Evolutionary conservation across 2,113 vertebrate genomes (phyloP), one percentile per base, ranked within the genome.

Genomic region (Trematocara nigrifrons): DNA sequence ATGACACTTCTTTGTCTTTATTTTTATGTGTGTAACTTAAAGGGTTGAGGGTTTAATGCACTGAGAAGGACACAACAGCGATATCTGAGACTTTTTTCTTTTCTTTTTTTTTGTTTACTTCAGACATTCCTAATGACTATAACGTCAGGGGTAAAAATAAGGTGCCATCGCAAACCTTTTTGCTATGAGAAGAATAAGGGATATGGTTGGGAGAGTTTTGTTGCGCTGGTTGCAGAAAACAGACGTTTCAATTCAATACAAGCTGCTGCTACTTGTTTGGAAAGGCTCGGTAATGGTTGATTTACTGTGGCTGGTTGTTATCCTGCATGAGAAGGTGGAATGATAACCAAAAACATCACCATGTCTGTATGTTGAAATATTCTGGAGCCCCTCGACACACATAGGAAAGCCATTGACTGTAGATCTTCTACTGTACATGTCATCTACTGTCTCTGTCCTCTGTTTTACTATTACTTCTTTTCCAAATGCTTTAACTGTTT

Each of bases 401-500:
- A 91, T 94, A 95, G 94, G 87, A 94, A 96, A 96, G 95, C 95
- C 96, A 96, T 95, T 80, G 91, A 93, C 92, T 95, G 92, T 94
- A 94, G 94, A 94, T 93, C 92, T 94, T 95, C 91, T 94, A 90
- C 91, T 95, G 94, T 95, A 94, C 84, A 92, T 94, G 94, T 95
- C 89, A 93, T 93, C 93, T 92, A 89, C 92, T 94, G 93, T 94
- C 90, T 89, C 93, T 94, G 93, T 94, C 93, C 66, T 90, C 91
- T 92, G 92, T 94, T 91, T 82, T 89, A 87, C 77, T 93, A 87
- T 93, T 92, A 86, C 91, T 92, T 95, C 83, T 95, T 95, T 96
- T 96, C 84, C 91, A 94, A 95, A 95, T 95, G 96, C 96, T 96
- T 96, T 96, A 95, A 94, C 92, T 96, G 95, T 96, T 95, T 80